These are phyloP conservation scores for Phasianus colchicus DNA, from an alignment of 2,113 vertebrate genomes.

Conservation along the genomic window DNA sequence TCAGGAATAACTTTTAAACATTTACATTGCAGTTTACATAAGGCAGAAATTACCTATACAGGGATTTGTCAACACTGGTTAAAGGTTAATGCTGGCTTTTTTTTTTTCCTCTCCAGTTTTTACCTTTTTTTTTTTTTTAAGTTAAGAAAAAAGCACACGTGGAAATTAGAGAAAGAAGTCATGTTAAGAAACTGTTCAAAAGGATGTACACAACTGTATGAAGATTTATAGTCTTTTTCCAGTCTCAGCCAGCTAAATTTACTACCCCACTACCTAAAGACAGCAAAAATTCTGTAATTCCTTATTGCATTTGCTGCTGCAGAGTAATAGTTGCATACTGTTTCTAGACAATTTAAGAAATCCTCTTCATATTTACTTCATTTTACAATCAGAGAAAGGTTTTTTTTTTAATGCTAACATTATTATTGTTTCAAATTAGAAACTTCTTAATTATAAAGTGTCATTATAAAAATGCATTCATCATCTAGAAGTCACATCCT, in stretches of 20 bases:
- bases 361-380: not conserved
- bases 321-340: not conserved
- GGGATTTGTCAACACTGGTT: not conserved
- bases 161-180: not conserved
- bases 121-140: not conserved
- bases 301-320: not conserved
- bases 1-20: not conserved
- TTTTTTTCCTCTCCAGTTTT: not conserved
- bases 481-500: not conserved
- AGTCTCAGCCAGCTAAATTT: not conserved
- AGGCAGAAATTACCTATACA: slow-evolving; percentile 2
- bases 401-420: not conserved
- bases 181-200: not conserved
- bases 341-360: not conserved
- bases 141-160: not conserved
- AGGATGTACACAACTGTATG: not conserved
- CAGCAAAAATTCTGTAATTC: not conserved
- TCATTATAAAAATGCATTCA: not conserved
- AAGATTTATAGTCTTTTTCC: not conserved
- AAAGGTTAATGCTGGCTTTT: not conserved
- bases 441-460: not conserved
- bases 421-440: not conserved
- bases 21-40: not conserved
- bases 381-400: not conserved
- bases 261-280: not conserved